A percentile compares a stretch with the other conserved stretches of the same genome.
Conservation (phyloP, 2,888 invertebrate genomes). For the Euphydryas editha region DNA sequence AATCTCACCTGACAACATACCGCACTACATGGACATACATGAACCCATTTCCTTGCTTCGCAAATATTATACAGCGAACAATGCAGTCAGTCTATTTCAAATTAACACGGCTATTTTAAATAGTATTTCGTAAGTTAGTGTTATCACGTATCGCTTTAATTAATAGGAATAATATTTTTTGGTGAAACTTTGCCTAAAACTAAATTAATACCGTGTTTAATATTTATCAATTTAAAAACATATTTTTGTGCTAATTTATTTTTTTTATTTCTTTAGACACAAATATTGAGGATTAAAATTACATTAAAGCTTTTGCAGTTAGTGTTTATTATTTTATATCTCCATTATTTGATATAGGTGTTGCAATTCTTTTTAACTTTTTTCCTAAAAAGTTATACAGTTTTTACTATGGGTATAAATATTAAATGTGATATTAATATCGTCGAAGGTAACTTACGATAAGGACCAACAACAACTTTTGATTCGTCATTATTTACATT, state of each 20-base stretch:
- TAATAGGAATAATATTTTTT: neutral
- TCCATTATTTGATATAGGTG: too few species aligned
- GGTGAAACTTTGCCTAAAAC: too few species aligned
- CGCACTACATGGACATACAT: slow-evolving; percentile 34
- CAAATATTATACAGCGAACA: slow-evolving; percentile 29
- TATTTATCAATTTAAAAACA: too few species aligned
- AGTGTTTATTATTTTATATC: too few species aligned
- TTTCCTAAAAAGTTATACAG: slow-evolving; percentile 15
- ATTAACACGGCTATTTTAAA: slow-evolving; percentile 17
- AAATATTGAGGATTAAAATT: too few species aligned
- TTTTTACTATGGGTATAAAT: slow-evolving; percentile 25
- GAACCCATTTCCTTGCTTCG: slow-evolving; percentile 30
- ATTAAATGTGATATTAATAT: neutral
- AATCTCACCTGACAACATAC: slow-evolving; percentile 69
- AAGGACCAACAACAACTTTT: slow-evolving; percentile 4
- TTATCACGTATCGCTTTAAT: neutral
- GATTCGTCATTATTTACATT: slow-evolving; percentile 12
- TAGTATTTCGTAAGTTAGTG: neutral
- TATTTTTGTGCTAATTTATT: slow-evolving; percentile 62
- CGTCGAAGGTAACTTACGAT: slow-evolving; percentile 2
- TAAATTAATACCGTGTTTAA: too few species aligned
- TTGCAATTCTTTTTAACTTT: slow-evolving; percentile 35
- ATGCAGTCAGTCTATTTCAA: slow-evolving; percentile 24
- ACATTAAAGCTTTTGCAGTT: too few species aligned
- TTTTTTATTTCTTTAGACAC: slow-evolving; percentile 58